These are phyloP conservation scores for Tenebrosternarchus preto DNA, from an alignment of 2,113 vertebrate species.

Conservation along the genomic window DNA sequence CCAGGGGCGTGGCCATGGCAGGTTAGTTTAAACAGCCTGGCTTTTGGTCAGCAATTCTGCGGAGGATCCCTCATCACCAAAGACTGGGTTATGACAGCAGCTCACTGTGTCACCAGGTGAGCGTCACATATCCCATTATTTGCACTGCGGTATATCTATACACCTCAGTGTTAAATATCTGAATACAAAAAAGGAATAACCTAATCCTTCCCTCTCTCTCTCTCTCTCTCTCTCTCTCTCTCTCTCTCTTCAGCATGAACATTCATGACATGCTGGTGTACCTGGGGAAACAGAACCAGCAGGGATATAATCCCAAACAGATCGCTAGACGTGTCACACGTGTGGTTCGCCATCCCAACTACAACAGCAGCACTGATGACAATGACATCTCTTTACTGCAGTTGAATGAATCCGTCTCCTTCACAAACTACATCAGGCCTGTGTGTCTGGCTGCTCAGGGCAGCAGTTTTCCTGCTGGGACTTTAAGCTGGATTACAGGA, in stretches of 20 bases:
- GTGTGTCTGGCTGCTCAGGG: constrained; percentile 71
- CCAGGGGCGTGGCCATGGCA: constrained; percentile 42
- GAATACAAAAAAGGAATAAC: not conserved
- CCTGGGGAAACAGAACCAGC: constrained; percentile 46
- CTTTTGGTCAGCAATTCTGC: constrained; percentile 26
- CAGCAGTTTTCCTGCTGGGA: constrained; percentile 51
- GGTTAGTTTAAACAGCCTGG: constrained; percentile 32
- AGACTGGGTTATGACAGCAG: constrained; percentile 43
- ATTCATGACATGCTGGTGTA: not conserved
- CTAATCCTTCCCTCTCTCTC: not conserved
- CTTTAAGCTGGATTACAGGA: constrained; percentile 63
- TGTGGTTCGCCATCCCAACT: constrained; percentile 56
- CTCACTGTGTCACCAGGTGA: constrained; percentile 29
- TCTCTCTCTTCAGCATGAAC: not conserved
- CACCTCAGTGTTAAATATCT: not conserved
- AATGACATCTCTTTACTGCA: constrained; percentile 77
- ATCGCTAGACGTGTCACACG: not conserved
- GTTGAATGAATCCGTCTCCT: constrained; percentile 52
- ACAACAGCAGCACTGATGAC: constrained; percentile 20
- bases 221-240: not conserved
- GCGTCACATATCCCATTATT: not conserved
- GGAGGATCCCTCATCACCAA: constrained; percentile 48
- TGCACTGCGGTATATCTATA: not conserved
- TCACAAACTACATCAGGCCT: constrained; percentile 59
- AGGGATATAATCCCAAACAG: not conserved